Evolutionary conservation across 2,113 vertebrate genomes (phyloP).

Genomic region (Tragulus kanchil): DNA sequence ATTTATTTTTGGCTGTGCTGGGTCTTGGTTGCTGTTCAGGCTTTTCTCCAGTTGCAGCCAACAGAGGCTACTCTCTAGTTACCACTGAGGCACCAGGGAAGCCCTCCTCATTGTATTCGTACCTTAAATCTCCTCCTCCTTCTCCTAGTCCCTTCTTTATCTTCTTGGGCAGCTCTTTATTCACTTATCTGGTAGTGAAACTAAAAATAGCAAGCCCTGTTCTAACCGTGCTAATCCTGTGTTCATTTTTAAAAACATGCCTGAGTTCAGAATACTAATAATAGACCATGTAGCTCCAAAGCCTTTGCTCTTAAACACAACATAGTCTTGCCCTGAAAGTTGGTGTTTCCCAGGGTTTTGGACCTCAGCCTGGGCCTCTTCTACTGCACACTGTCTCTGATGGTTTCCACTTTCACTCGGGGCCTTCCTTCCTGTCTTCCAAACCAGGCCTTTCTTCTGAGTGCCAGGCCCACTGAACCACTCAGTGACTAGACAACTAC

Average conservation of each 20-base stretch:
- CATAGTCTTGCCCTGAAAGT: neutral
- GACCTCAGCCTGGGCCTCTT: neutral
- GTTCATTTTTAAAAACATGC: neutral
- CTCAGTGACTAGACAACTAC: neutral
- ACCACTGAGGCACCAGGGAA: neutral
- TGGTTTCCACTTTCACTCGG: neutral
- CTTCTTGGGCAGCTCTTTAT: neutral
- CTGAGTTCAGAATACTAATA: neutral
- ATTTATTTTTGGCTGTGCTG: neutral
- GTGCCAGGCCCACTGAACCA: neutral
- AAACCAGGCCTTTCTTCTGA: neutral
- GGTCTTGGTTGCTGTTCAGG: neutral
- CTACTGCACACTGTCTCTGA: neutral
- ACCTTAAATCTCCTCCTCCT: neutral
- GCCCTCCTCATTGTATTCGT: neutral
- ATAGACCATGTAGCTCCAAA: neutral
- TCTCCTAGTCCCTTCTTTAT: neutral
- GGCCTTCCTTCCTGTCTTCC: neutral
- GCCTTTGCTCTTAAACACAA: neutral
- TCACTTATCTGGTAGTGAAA: neutral
- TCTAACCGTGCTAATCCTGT: neutral
- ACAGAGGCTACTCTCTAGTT: neutral
- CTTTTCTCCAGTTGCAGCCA: neutral
- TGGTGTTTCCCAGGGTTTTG: neutral
- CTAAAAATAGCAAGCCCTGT: slow-evolving; percentile 16